phyloP scores from a whole-genome alignment of 2,797 vertebrate species.

The Geotrypetes seraphini region DNA sequence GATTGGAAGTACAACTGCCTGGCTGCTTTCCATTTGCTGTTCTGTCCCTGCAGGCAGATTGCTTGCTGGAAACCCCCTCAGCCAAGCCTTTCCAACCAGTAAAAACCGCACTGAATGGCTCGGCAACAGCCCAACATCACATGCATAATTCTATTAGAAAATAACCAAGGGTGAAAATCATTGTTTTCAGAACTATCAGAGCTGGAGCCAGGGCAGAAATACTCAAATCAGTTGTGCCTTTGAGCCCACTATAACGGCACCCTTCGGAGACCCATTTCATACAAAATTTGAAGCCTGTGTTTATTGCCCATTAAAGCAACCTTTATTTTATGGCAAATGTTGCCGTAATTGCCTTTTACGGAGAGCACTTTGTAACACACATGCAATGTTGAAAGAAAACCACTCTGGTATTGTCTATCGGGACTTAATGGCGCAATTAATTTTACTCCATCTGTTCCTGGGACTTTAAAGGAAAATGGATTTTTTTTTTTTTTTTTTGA shows the following conservation, averaged over 20 bases:
- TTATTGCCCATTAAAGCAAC: conserved; percentile 89
- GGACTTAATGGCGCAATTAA: conserved; percentile 94
- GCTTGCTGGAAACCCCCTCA: not conserved
- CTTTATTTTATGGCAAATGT: conserved; percentile 86
- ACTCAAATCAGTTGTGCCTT: conserved; percentile 62
- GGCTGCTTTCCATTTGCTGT: not conserved
- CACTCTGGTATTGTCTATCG: conserved; percentile 82
- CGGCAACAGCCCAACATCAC: conserved; percentile 14
- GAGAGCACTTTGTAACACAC: conserved; percentile 79
- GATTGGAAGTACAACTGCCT: too few relatives aligned
- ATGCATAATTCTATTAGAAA: conserved; percentile 55
- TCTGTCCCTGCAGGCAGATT: not conserved
- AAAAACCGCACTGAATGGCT: conserved; percentile 27
- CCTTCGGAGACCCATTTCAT: conserved; percentile 76
- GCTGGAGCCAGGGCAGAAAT: conserved; percentile 56
- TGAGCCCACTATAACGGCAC: conserved; percentile 65
- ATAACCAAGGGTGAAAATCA: conserved; percentile 59
- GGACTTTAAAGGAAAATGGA: conserved; percentile 93
- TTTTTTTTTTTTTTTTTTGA: conserved; percentile 81
- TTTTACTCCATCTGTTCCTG: conserved; percentile 91
- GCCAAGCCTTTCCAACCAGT: conserved; percentile 26
- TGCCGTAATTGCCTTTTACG: conserved; percentile 89
- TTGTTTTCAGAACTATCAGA: conserved; percentile 63
- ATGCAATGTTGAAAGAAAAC: conserved; percentile 84
- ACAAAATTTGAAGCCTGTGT: conserved; percentile 78